Percentiles rank a stretch among this genome's conserved stretches.
These are phyloP conservation scores for Zelostemma sp. DNA, from an alignment of 1,140 invertebrate genomes.

Conservation along the genomic window DNA sequence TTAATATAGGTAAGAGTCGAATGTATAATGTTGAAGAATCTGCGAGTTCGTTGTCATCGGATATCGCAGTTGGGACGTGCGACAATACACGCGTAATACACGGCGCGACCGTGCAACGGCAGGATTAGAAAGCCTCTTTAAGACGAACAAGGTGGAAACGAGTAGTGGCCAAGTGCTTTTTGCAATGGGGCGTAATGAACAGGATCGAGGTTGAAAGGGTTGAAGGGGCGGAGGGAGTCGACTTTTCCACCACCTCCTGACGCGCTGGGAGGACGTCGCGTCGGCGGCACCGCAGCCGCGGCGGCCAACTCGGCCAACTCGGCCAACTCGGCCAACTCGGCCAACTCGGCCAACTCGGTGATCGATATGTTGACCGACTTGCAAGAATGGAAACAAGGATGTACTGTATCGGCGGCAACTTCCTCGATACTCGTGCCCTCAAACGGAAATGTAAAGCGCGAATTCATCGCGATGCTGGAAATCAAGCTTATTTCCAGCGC, in stretches of 20 bases:
- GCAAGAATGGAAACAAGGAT: slow-evolving; percentile 7
- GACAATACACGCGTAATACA: background rate
- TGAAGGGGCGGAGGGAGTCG: too few relatives aligned
- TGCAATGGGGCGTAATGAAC: slow-evolving; percentile 4
- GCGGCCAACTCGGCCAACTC: background rate
- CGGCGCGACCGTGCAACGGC: background rate
- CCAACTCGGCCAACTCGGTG: background rate
- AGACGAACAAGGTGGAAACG: background rate
- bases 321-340: too few relatives aligned
- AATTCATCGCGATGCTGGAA: too few relatives aligned
- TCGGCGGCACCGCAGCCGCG: background rate
- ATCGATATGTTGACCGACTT: slow-evolving; percentile 11
- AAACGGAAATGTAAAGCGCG: too few relatives aligned
- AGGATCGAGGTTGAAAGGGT: background rate
- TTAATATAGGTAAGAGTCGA: too few relatives aligned
- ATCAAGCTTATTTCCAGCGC: too few relatives aligned
- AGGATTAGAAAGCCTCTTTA: background rate
- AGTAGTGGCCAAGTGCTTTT: slow-evolving; percentile 4
- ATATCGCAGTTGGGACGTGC: background rate
- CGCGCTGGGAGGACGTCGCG: background rate
- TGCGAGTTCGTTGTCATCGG: too few relatives aligned
- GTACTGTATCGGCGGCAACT: background rate
- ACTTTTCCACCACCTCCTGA: too few relatives aligned
- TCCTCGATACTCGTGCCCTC: too few relatives aligned
- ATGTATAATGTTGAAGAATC: too few relatives aligned